A percentile compares a stretch with the other conserved stretches of the same genome.
These are phyloP conservation scores for Tetranychus piercei DNA, from an alignment of 2,888 invertebrate genomes.

Conservation along the genomic window DNA sequence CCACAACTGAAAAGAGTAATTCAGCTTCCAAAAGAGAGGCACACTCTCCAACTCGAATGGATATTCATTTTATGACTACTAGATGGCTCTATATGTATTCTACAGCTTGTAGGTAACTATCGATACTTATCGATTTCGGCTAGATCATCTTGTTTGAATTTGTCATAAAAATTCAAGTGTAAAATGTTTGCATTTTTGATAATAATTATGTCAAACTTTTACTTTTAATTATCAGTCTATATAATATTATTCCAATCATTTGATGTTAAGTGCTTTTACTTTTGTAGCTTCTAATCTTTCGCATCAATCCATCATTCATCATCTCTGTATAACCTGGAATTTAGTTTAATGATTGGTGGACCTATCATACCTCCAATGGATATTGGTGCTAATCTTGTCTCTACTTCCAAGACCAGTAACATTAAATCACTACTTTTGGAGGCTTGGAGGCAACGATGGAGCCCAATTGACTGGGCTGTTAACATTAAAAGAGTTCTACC, in stretches of 20 bases:
- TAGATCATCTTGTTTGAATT: too few relatives aligned
- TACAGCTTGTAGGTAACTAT: too few relatives aligned
- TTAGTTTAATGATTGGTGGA: background rate
- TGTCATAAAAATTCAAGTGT: too few relatives aligned
- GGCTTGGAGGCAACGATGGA: slow-evolving; percentile 91
- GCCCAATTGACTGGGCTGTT: slow-evolving; percentile 85
- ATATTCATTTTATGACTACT: background rate
- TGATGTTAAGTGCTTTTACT: background rate
- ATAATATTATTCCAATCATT: too few relatives aligned
- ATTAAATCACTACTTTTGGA: slow-evolving; percentile 47
- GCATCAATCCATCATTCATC: background rate
- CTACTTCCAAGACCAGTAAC: slow-evolving; percentile 28
- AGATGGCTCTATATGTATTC: too few relatives aligned
- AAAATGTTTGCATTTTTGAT: too few relatives aligned
- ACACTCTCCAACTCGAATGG: background rate
- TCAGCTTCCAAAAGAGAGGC: background rate
- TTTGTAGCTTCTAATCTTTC: background rate
- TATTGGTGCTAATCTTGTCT: slow-evolving; percentile 5
- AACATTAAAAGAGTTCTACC: slow-evolving; percentile 66
- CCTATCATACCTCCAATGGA: background rate
- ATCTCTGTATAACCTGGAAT: background rate
- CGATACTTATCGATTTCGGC: too few relatives aligned
- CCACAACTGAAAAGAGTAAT: background rate
- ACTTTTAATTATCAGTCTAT: too few relatives aligned
- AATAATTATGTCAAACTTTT: too few relatives aligned